Percentiles rank a stretch among this genome's conserved stretches.
phyloP scores from a whole-genome alignment of 2,113 vertebrate genomes.

The Macaca nemestrina region DNA sequence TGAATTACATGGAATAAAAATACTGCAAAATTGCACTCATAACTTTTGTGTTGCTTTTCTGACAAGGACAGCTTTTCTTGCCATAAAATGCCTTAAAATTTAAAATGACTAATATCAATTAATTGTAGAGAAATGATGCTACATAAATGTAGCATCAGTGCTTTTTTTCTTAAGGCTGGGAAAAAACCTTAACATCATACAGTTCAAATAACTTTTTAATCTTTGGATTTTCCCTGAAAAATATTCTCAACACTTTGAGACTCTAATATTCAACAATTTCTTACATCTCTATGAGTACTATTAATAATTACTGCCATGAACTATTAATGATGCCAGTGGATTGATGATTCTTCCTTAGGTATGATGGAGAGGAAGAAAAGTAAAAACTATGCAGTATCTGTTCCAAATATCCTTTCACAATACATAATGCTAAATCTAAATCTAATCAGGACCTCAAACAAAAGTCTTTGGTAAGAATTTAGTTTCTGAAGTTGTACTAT shows the following conservation, averaged over 20 bases:
- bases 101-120: not conserved
- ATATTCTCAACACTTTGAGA: not conserved
- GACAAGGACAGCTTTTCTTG: not conserved
- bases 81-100: slow-evolving; percentile 4
- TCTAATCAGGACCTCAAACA: not conserved
- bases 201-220: not conserved
- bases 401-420: not conserved
- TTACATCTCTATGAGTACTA: not conserved
- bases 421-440: not conserved
- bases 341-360: not conserved
- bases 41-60: not conserved
- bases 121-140: not conserved
- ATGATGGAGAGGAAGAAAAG: not conserved
- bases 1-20: not conserved
- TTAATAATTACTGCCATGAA: not conserved
- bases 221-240: not conserved
- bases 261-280: not conserved
- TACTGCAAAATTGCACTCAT: not conserved
- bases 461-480: not conserved
- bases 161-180: not conserved
- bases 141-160: not conserved
- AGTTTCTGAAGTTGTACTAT: not conserved
- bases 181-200: not conserved
- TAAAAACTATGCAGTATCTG: not conserved
- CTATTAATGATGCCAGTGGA: not conserved